Base-by-base conservation (phyloP, 2,113 vertebrate genomes). In the Hymenochirus boettgeri region DNA sequence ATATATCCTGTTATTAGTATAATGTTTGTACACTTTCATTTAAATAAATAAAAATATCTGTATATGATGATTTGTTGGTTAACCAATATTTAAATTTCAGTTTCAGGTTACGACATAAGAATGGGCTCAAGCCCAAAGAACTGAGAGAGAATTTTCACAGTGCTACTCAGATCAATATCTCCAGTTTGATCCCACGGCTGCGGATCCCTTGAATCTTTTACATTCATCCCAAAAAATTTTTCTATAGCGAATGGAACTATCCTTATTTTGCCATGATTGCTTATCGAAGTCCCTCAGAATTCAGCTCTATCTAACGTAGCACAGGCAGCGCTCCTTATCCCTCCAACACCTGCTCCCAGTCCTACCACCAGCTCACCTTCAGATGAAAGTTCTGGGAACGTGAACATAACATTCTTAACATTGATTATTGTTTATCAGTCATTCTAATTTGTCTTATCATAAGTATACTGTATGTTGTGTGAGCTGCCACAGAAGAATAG, bases 291-390 rank as follows among this genome's bases (percentile, higher is more conserved):
- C 3, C 47, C 47, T 11, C 62, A 64, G 6, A 59, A 56, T 25
- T 85, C 84, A 35, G 71, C 71, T 51, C 5, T 77, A 6, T 89
- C 84, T 9, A 86, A 87, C 23, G 77, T 86, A 61, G 83, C 62
- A 31, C 78, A 74, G n/a, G 42, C 59, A 5, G 70, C 74, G n/a
- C 59, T 77, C 25, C 62, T 76, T 56, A n/a, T 58, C 13, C 62
- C 69, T 10, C 27, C 23, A 45, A 29, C 71, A 29, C 21, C 17
- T 3, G 29, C 52, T 48, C n/a, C 25, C 54, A 3, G 31, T 29
- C n/a, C 62, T n/a, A 51, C 29, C 1, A 11, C 21, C 11, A 5
- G 10, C 37, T 17, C 6, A n/a, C n/a, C n/a, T n/a, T n/a, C n/a
- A n/a, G n/a, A n/a, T n/a, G n/a, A n/a, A n/a, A n/a, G n/a, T n/a